These are phyloP conservation scores for Drosophila paulistorum DNA, from an alignment of 1,140 invertebrate genomes.

Conservation along the genomic window DNA sequence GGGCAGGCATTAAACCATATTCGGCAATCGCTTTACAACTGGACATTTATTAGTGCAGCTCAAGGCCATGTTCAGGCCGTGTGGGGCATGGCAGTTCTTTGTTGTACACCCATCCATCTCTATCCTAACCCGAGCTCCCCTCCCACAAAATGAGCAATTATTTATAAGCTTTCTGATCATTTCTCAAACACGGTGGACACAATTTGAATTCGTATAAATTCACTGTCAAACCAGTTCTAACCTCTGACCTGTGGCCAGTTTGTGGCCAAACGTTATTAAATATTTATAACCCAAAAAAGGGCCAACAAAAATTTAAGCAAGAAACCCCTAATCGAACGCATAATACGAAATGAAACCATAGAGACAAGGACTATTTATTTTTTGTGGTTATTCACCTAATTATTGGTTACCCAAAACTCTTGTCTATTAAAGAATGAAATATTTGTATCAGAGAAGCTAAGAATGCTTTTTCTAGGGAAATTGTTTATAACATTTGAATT, in stretches of 20 bases:
- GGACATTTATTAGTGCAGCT: conserved; percentile 75
- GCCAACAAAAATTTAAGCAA: not conserved
- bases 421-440: too few species aligned
- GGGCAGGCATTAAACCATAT: conserved; percentile 59
- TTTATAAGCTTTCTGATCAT: conserved; percentile 70
- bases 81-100: conserved; percentile 15
- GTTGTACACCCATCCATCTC: conserved; percentile 39
- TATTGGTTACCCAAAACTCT: too few species aligned
- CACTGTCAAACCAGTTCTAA: not conserved
- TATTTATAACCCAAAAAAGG: not conserved
- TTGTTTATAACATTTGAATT: too few species aligned
- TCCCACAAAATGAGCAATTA: conserved; percentile 55
- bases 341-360: not conserved
- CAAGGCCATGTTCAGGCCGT: conserved; percentile 45
- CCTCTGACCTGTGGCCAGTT: conserved; percentile 2
- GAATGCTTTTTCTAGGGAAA: too few species aligned
- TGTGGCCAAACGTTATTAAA: conserved; percentile 5
- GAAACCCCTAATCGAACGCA: not conserved
- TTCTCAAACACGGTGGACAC: conserved; percentile 44
- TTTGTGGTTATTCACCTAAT: not conserved
- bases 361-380: not conserved
- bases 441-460: too few species aligned
- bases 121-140: conserved; percentile 41
- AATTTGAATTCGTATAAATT: conserved; percentile 10
- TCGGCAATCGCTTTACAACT: conserved; percentile 65